Conservation (phyloP, 2,888 invertebrate genomes). For the Timandra comae region DNA sequence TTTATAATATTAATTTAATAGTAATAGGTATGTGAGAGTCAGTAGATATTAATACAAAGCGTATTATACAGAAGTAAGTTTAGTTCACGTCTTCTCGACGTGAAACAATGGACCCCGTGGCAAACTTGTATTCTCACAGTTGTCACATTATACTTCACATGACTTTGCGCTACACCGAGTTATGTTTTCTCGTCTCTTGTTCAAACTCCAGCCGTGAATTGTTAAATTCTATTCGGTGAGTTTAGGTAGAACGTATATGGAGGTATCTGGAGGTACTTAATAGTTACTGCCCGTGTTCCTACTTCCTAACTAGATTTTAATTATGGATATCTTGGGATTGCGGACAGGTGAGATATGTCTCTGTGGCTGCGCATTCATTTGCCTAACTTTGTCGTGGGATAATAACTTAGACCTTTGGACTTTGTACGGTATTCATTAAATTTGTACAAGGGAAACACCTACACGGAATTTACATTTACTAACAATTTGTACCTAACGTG, state of each 20-base stretch:
- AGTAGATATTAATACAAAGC: too few species aligned
- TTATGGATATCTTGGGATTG: conserved; percentile 62
- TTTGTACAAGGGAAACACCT: too few species aligned
- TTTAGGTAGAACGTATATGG: not conserved
- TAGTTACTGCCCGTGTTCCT: conserved; percentile 27
- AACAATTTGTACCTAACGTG: too few species aligned
- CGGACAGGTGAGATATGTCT: conserved; percentile 22
- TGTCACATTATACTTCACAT: conserved; percentile 31
- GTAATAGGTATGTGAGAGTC: too few species aligned
- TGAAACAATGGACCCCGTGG: conserved; percentile 27
- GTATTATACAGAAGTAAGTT: too few species aligned
- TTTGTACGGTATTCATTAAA: not conserved
- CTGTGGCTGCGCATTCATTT: conserved; percentile 33
- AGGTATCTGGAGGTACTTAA: conserved; percentile 34
- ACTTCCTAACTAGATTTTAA: conserved; percentile 71
- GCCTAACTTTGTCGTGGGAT: conserved; percentile 18
- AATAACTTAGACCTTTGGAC: conserved; percentile 13
- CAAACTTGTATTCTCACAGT: conserved; percentile 25
- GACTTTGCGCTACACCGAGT: conserved; percentile 42
- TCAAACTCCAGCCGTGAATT: conserved; percentile 63
- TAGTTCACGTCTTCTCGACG: too few species aligned
- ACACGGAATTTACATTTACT: too few species aligned
- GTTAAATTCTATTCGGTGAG: conserved; percentile 69
- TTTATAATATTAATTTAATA: too few species aligned
- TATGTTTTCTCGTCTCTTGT: conserved; percentile 51